phyloP scores from a whole-genome alignment of 2,797 vertebrate species.

The Ceryle rudis region DNA sequence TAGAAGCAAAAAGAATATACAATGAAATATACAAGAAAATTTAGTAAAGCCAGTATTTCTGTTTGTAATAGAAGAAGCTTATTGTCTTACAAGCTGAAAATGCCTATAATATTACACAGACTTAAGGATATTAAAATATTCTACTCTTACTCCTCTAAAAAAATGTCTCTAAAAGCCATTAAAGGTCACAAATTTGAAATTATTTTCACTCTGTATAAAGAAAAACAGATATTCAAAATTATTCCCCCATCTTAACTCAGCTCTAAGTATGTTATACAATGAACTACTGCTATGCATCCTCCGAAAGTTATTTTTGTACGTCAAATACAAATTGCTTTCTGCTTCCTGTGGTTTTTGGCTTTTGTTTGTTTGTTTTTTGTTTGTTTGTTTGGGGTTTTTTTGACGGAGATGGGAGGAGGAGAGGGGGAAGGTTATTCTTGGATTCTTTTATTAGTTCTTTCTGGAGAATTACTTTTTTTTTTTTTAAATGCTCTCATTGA shows the following conservation, averaged over 20 bases:
- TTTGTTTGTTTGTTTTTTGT: background rate
- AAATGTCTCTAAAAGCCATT: background rate
- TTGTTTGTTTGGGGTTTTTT: background rate
- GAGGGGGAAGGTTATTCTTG: background rate
- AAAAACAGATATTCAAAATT: background rate
- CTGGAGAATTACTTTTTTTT: background rate
- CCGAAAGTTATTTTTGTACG: background rate
- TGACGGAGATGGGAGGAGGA: accelerated
- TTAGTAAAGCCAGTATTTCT: background rate
- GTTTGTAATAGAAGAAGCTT: background rate
- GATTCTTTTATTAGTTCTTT: background rate
- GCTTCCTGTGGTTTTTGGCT: background rate
- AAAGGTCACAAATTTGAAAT: background rate
- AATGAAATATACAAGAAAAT: background rate
- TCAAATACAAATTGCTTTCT: background rate
- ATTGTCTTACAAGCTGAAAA: background rate
- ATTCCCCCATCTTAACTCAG: background rate
- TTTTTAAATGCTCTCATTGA: constrained; percentile 35
- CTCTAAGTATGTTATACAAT: background rate
- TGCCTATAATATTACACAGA: accelerated
- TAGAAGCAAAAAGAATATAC: background rate
- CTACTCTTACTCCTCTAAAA: background rate
- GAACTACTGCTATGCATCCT: background rate
- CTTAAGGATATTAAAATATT: background rate
- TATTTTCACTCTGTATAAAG: background rate